A percentile compares a stretch with the other conserved stretches of the same genome.
These are phyloP conservation scores for Carlito syrichta DNA, from an alignment of 2,113 vertebrate genomes.

Conservation along the genomic window DNA sequence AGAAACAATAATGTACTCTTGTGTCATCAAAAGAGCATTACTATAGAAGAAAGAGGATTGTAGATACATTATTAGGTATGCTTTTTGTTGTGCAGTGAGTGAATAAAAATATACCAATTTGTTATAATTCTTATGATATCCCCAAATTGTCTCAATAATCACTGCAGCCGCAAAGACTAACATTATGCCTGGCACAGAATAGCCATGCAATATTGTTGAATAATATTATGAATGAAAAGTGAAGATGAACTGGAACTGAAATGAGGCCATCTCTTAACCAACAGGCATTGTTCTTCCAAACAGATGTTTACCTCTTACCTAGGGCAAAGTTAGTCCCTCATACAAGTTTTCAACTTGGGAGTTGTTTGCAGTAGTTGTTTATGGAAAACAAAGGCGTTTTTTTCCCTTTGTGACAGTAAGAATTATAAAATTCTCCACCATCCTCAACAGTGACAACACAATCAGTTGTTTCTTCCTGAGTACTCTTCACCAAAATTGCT, in stretches of 20 bases:
- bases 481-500: neutral
- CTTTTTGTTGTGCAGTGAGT: neutral
- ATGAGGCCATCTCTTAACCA: neutral
- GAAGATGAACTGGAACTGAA: neutral
- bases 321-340: neutral
- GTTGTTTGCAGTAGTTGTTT: neutral
- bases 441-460: neutral
- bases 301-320: neutral
- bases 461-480: neutral
- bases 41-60: neutral
- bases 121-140: neutral
- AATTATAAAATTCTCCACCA: neutral
- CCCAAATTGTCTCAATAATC: neutral
- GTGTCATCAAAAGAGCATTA: neutral
- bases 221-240: too few species aligned
- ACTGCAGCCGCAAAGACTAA: neutral
- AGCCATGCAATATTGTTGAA: neutral
- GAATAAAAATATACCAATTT: neutral
- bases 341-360: neutral
- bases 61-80: neutral
- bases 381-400: neutral
- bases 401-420: neutral
- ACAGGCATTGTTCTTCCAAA: neutral
- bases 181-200: neutral
- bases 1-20: neutral